Conservation (phyloP, 2,888 invertebrate genomes). For the Nomada flava region DNA sequence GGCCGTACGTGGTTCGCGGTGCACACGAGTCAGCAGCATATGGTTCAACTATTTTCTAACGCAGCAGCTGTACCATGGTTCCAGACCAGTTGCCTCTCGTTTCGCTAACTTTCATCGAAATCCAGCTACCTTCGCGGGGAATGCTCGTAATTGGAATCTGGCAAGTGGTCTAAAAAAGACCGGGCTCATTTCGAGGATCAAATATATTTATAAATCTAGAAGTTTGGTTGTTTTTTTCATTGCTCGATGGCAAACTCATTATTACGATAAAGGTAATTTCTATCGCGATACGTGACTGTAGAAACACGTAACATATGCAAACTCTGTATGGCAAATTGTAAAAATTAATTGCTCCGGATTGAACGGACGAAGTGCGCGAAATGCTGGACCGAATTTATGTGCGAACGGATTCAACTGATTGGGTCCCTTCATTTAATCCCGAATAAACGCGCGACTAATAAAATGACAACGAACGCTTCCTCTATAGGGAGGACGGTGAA, state of each 20-base stretch:
- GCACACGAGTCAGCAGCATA: constrained; percentile 16
- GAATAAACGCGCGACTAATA: neutral
- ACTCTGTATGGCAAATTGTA: too few species aligned
- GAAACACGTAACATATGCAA: too few species aligned
- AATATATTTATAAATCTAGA: neutral
- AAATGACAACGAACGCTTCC: neutral
- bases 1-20: neutral
- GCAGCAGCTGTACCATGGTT: constrained; percentile 18
- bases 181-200: neutral
- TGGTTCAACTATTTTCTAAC: constrained; percentile 53
- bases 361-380: too few species aligned
- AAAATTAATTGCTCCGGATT: too few species aligned
- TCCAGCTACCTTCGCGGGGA: neutral
- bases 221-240: neutral
- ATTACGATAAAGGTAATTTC: too few species aligned
- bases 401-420: too few species aligned
- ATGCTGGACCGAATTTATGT: too few species aligned
- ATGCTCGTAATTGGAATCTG: constrained; percentile 9
- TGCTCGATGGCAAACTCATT: neutral
- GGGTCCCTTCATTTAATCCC: neutral
- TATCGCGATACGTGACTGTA: too few species aligned
- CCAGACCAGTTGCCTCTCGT: neutral
- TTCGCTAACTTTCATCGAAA: neutral
- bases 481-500: constrained; percentile 11
- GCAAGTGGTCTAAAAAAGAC: neutral